phyloP scores from a whole-genome alignment of 92 coral and sea anemone species.

The Epizoanthus illoricatus region DNA sequence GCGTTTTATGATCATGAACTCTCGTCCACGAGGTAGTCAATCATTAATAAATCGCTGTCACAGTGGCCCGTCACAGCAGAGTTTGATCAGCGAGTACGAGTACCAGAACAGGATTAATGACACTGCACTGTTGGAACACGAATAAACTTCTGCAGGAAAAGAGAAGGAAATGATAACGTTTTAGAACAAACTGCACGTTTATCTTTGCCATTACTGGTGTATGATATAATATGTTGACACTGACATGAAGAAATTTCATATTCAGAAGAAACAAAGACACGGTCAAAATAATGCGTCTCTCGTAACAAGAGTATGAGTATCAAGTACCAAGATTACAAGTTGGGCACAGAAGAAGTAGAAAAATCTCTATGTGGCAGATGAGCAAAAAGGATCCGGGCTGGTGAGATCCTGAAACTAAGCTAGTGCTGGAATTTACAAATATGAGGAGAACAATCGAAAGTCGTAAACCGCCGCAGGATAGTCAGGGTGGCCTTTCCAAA shows the following conservation, averaged over 20 bases:
- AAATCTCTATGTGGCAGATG: not conserved
- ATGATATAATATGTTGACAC: constrained; percentile 4
- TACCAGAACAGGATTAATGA: no score
- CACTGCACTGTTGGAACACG: no score
- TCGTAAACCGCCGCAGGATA: constrained; percentile 67
- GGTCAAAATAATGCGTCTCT: not conserved
- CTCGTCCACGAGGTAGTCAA: constrained; percentile 1
- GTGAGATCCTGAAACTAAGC: not conserved
- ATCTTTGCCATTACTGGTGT: not conserved
- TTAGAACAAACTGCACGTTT: not conserved
- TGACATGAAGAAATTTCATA: constrained; percentile 10
- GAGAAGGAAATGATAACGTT: not conserved
- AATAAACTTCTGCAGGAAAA: constrained; percentile 7
- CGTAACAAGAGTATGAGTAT: not conserved
- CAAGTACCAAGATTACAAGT: not conserved
- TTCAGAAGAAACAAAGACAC: constrained; percentile 19
- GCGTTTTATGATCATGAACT: not conserved
- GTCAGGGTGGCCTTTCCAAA: constrained; percentile 65
- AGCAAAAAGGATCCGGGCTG: not conserved
- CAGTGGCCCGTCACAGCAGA: no score
- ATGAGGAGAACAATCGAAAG: constrained; percentile 67
- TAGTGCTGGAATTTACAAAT: constrained; percentile 17
- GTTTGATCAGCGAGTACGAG: no score
- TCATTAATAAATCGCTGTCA: constrained; percentile 7
- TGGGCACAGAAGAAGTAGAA: not conserved